Conservation (phyloP, 2,113 vertebrate species). For the Carassius auratus region DNA sequence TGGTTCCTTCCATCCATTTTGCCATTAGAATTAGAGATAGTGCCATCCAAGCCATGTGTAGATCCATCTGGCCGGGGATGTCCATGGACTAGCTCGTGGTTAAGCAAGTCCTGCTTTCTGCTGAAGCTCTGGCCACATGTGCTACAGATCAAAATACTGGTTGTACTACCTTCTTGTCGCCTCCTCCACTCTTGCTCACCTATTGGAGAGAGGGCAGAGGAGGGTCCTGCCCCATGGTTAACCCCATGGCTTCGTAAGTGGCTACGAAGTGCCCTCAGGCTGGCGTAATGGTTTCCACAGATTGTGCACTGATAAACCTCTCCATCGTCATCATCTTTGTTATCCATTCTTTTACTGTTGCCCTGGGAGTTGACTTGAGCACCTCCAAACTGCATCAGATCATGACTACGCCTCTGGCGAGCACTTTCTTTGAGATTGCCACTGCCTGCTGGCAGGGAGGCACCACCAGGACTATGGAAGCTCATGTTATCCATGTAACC, state of each 20-base stretch:
- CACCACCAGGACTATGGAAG: slow-evolving; percentile 67
- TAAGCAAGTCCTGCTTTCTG: slow-evolving; percentile 73
- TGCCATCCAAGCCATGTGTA: slow-evolving; percentile 61
- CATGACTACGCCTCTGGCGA: slow-evolving; percentile 62
- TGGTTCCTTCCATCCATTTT: slow-evolving; percentile 78
- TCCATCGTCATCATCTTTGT: slow-evolving; percentile 76
- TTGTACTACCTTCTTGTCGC: slow-evolving; percentile 60
- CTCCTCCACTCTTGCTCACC: slow-evolving; percentile 71
- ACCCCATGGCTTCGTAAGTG: slow-evolving; percentile 84
- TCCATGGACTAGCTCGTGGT: slow-evolving; percentile 73
- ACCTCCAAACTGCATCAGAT: slow-evolving; percentile 42
- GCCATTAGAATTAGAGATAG: slow-evolving; percentile 64
- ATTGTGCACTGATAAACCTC: slow-evolving; percentile 82
- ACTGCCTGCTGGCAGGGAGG: slow-evolving; percentile 65
- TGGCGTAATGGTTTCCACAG: slow-evolving; percentile 81
- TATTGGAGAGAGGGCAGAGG: slow-evolving; percentile 60
- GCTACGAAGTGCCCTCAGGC: slow-evolving; percentile 82
- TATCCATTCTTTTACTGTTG: slow-evolving; percentile 70
- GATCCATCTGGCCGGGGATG: slow-evolving; percentile 65
- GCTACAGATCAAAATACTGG: slow-evolving; percentile 74
- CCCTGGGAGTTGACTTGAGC: slow-evolving; percentile 59
- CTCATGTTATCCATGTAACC: slow-evolving; percentile 74
- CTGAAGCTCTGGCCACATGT: slow-evolving; percentile 77
- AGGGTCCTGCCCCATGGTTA: slow-evolving; percentile 69
- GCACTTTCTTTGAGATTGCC: slow-evolving; percentile 64